These are phyloP conservation scores for Drosophila hydei DNA, from an alignment of 1,140 invertebrate genomes.

Conservation along the genomic window DNA sequence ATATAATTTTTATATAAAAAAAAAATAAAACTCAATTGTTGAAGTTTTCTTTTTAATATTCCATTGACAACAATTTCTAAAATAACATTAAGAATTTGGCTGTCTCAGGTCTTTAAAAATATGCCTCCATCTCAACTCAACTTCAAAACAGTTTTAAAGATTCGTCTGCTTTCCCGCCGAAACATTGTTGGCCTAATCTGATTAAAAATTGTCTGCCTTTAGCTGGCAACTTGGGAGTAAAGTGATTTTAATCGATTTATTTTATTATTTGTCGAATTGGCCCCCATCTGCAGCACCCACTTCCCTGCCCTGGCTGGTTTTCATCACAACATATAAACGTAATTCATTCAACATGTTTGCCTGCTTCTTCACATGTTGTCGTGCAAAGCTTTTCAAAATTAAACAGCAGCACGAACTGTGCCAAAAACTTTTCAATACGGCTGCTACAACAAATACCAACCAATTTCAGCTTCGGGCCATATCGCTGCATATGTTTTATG, in stretches of 20 bases:
- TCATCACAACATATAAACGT: background rate
- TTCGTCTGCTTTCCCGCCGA: background rate
- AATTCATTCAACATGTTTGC: slow-evolving; percentile 58
- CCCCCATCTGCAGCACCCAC: background rate
- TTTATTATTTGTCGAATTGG: slow-evolving; percentile 34
- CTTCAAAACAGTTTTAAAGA: too few relatives aligned
- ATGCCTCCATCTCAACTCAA: too few relatives aligned
- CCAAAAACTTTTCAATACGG: slow-evolving; percentile 69
- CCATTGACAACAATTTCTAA: too few relatives aligned
- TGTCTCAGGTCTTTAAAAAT: too few relatives aligned
- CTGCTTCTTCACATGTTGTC: slow-evolving; percentile 50
- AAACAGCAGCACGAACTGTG: slow-evolving; percentile 74
- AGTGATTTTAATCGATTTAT: slow-evolving; percentile 77
- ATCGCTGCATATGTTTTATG: slow-evolving; percentile 54
- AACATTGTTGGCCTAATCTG: background rate
- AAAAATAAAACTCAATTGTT: too few relatives aligned
- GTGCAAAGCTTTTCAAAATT: slow-evolving; percentile 75
- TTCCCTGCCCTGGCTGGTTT: too few relatives aligned
- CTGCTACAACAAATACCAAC: slow-evolving; percentile 57
- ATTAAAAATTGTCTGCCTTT: slow-evolving; percentile 8
- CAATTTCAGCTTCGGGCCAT: slow-evolving; percentile 41
- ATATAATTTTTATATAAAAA: too few relatives aligned
- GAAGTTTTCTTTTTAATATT: too few relatives aligned
- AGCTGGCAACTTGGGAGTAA: slow-evolving; percentile 60
- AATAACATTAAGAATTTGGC: too few relatives aligned